Evolutionary conservation across 2,797 vertebrate species (phyloP), one percentile per base, ranked within the genome.

Genomic region (Benthosema pterotum): DNA sequence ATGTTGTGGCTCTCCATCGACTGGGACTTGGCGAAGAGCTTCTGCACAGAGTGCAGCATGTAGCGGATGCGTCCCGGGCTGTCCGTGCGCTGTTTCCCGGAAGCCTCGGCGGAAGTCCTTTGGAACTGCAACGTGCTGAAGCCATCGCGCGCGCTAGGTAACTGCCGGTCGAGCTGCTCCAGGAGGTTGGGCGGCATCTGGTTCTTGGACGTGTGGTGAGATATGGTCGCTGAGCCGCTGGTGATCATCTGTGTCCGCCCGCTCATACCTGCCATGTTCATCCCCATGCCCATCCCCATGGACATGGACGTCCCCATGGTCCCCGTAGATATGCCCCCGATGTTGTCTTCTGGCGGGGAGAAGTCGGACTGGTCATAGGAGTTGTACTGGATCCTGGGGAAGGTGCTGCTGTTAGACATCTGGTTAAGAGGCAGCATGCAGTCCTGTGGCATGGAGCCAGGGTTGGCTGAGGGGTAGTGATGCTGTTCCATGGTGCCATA

Each of bases 51-150:
- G 81, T 99, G 96, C 59, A 99, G 93, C 71, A 99, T 93, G 88
- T 99, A 98, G 57, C 98, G 97, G 64, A 99, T 99, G 65, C 95
- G 95, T 0, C 98, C 97, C 0, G 98, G 97, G 82, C 97, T 99
- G 89, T 99, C 98, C 0, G 96, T 97, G 0, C 96, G 94, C 89
- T 38, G 32, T 38, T 99, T 93, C 62, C 85, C 80, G 0, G 87
- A 71, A 11, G 84, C 84, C 0, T 91, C 88, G 0, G 95, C 95
- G 0, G 93, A 84, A 0, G 94, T 93, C 5, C 97, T 90, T 67
- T 98, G 97, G 75, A 96, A 99, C 87, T 99, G 98, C 60, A 99
- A 91, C 0, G 98, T 99, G 91, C 97, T 99, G 90, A 99, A 99
- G 62, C 97, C 97, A 0, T 99, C 98, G 0, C 92, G 91, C 71